phyloP scores from a whole-genome alignment of 2,888 invertebrate genomes.

The Allolobophora icterica region DNA sequence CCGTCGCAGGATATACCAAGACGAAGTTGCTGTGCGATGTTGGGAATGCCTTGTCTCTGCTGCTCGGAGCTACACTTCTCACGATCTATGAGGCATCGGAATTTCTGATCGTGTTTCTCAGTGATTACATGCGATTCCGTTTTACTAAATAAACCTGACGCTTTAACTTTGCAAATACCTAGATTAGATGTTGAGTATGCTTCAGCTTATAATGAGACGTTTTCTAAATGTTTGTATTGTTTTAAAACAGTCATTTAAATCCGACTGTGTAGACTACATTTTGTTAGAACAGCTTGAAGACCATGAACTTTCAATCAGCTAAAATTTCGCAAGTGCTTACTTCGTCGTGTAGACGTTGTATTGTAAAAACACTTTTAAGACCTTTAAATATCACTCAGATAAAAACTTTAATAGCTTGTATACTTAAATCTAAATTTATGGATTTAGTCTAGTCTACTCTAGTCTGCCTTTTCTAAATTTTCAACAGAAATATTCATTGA shows the following conservation, averaged over 20 bases:
- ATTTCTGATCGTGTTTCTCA: background rate
- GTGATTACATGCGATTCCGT: background rate
- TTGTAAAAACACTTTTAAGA: no score
- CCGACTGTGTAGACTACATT: background rate
- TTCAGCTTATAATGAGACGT: background rate
- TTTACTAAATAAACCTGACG: background rate
- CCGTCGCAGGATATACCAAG: background rate
- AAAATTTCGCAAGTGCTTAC: background rate
- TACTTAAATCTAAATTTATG: no score
- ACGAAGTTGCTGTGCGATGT: background rate
- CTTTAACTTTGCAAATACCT: background rate
- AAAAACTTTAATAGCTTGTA: no score
- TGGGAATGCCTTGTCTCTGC: background rate
- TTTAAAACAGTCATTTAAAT: background rate
- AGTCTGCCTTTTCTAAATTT: no score
- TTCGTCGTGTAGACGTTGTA: no score
- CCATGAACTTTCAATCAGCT: background rate
- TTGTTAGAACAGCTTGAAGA: background rate
- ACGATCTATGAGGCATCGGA: background rate
- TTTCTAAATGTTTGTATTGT: background rate
- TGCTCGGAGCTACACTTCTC: background rate
- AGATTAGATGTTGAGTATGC: background rate
- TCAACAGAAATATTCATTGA: no score
- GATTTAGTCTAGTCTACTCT: no score
- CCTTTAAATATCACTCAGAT: no score